These are phyloP conservation scores for Eolophus roseicapilla DNA, from an alignment of 2,113 vertebrate genomes.

Conservation along the genomic window DNA sequence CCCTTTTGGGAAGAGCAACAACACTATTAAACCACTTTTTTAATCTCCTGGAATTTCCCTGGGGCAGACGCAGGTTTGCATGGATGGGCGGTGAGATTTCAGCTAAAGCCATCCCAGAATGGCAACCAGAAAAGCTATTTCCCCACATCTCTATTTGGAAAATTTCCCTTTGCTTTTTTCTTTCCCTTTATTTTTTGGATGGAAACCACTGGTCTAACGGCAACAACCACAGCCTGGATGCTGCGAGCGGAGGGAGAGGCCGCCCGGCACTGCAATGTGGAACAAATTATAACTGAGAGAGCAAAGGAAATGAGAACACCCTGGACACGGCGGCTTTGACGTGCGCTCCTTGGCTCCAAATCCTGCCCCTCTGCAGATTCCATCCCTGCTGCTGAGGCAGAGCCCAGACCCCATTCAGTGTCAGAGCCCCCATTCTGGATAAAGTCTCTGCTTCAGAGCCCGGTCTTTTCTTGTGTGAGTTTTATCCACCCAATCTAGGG, in stretches of 20 bases:
- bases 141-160: neutral
- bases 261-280: constrained; percentile 48
- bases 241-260: constrained; percentile 46
- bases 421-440: neutral
- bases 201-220: constrained; percentile 32
- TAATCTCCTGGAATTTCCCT: constrained; percentile 24
- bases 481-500: neutral
- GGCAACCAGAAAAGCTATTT: neutral
- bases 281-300: constrained; percentile 66
- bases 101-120: neutral
- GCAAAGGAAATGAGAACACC: constrained; percentile 45
- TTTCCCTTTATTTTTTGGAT: neutral
- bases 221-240: neutral
- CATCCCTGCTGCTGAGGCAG: neutral
- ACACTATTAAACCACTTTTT: constrained; percentile 3
- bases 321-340: neutral
- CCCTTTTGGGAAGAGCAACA: constrained; percentile 13
- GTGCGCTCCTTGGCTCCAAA: neutral
- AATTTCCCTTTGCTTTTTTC: neutral
- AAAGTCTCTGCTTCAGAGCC: neutral
- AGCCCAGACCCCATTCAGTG: neutral
- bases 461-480: neutral
- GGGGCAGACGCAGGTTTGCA: neutral
- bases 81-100: neutral
- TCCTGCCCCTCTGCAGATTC: neutral